A percentile compares a stretch with the other conserved stretches of the same genome.
Conservation (phyloP, 2,888 invertebrate genomes). For the Leucophenga maculata region DNA sequence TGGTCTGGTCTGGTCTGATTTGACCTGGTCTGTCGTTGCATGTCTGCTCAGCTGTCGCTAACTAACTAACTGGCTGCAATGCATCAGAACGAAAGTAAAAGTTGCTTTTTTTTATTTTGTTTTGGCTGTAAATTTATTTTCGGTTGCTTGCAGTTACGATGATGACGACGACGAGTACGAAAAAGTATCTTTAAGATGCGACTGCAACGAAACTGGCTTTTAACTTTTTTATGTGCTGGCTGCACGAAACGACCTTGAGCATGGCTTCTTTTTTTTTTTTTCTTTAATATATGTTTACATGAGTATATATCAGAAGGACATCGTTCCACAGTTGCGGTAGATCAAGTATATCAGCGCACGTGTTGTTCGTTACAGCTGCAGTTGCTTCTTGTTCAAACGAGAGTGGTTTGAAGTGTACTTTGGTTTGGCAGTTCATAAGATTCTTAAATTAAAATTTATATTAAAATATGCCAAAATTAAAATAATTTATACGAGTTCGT, state of each 20-base stretch:
- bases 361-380: neutral
- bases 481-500: too few species aligned
- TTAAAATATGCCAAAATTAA: too few species aligned
- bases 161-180: neutral
- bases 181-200: neutral
- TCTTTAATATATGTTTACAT: neutral
- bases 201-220: constrained; percentile 7
- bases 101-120: neutral
- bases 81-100: constrained; percentile 25
- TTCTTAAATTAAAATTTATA: too few species aligned
- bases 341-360: constrained; percentile 10
- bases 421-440: neutral
- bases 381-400: neutral
- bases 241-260: constrained; percentile 8
- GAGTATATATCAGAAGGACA: neutral
- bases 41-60: too few species aligned
- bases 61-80: too few species aligned
- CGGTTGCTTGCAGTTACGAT: neutral
- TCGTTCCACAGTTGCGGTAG: constrained; percentile 13
- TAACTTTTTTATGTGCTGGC: neutral
- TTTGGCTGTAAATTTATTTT: neutral
- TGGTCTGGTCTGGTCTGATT: too few species aligned
- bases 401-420: too few species aligned
- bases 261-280: neutral
- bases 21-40: too few species aligned